Evolutionary conservation across 2,797 vertebrate species (phyloP).

Genomic region (Galaxias olidus): DNA sequence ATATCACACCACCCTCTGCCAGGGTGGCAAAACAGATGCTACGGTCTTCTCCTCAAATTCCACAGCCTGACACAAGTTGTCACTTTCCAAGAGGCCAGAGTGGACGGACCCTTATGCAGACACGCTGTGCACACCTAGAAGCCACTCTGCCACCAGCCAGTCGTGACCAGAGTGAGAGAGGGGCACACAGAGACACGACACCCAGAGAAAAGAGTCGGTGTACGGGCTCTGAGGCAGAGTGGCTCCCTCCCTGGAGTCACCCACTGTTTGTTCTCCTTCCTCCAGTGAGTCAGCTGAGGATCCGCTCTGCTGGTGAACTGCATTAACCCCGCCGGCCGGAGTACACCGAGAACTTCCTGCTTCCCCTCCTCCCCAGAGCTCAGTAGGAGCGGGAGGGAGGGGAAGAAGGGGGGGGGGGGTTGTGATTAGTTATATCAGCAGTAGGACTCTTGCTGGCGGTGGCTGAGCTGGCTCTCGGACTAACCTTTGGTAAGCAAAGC

Average conservation of each 20-base stretch:
- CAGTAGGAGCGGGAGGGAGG: too few relatives aligned
- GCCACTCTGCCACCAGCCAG: too few relatives aligned
- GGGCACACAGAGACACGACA: background rate
- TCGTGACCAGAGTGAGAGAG: too few relatives aligned
- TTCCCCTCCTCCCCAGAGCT: conserved; percentile 22
- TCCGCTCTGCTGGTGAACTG: conserved; percentile 17
- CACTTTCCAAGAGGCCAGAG: background rate
- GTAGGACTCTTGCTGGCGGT: background rate
- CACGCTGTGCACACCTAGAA: too few relatives aligned
- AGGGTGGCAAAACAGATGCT: conserved; percentile 3
- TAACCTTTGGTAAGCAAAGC: conserved; percentile 38
- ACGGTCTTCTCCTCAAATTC: background rate
- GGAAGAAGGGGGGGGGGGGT: background rate
- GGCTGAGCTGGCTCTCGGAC: conserved; percentile 1
- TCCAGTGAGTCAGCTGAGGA: conserved; percentile 11
- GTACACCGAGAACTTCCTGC: background rate
- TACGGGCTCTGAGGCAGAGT: background rate
- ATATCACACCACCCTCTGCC: background rate
- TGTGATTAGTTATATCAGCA: conserved; percentile 28
- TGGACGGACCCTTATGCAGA: too few relatives aligned
- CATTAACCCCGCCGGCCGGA: conserved; percentile 16
- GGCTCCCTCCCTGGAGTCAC: background rate
- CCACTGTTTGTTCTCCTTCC: conserved; percentile 6
- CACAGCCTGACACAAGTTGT: background rate
- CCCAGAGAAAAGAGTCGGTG: too few relatives aligned